Conservation (phyloP, 2,113 vertebrate species). For the Salvelinus sp. region DNA sequence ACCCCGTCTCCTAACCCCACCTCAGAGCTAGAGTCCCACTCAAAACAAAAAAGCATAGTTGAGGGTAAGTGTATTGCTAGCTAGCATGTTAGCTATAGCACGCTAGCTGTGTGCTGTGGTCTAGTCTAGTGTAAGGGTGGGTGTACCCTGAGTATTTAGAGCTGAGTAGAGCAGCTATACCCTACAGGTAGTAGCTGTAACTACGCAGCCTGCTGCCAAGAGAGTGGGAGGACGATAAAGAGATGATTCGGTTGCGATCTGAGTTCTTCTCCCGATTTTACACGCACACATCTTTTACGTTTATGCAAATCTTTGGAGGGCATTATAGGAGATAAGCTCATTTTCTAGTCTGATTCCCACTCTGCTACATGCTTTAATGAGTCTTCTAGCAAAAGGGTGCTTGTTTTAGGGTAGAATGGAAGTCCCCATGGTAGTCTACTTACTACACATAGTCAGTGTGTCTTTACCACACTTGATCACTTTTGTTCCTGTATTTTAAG, state of each 20-base stretch:
- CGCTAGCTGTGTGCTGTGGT: constrained; percentile 53
- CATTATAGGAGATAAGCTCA: constrained; percentile 80
- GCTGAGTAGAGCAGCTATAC: constrained; percentile 60
- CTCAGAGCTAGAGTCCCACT: constrained; percentile 59
- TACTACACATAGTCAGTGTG: constrained; percentile 43
- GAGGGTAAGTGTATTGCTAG: constrained; percentile 60
- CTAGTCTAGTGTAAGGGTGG: constrained; percentile 46
- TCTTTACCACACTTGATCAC: constrained; percentile 71
- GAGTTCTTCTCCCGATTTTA: constrained; percentile 48
- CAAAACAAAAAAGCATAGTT: constrained; percentile 49
- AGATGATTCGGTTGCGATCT: constrained; percentile 62
- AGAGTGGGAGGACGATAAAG: constrained; percentile 75
- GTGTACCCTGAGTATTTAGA: constrained; percentile 54
- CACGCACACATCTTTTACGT: constrained; percentile 63
- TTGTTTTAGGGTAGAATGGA: constrained; percentile 62
- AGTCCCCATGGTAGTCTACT: constrained; percentile 54
- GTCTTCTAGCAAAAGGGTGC: constrained; percentile 70
- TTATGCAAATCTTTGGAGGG: constrained; percentile 79
- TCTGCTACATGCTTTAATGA: constrained; percentile 76
- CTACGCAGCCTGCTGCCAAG: constrained; percentile 62
- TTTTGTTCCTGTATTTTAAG: constrained; percentile 71
- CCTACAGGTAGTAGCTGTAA: constrained; percentile 75
- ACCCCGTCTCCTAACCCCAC: constrained; percentile 65
- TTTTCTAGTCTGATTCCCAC: constrained; percentile 78
- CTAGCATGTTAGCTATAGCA: constrained; percentile 52